A percentile compares a stretch with the other conserved stretches of the same genome.
These are phyloP conservation scores for Pluvialis apricaria DNA, from an alignment of 2,113 vertebrate genomes.

Conservation along the genomic window DNA sequence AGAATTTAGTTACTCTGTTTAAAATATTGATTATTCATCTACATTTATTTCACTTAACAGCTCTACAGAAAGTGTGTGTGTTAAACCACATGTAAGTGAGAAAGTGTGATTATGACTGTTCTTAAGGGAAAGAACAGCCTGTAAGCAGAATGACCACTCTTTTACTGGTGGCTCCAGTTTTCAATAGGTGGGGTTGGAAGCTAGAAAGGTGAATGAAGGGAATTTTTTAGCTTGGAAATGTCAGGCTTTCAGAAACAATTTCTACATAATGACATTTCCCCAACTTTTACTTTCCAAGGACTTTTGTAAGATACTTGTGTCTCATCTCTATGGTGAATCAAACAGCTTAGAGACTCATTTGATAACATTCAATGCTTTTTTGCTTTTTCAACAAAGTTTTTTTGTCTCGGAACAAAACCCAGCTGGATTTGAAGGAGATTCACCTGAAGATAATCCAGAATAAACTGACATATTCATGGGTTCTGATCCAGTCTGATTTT, in stretches of 20 bases:
- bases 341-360: not conserved
- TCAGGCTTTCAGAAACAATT: not conserved
- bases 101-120: not conserved
- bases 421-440: not conserved
- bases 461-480: not conserved
- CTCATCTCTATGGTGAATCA: not conserved
- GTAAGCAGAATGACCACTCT: not conserved
- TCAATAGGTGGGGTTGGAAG: not conserved
- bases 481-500: not conserved
- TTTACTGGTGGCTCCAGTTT: not conserved
- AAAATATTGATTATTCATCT: not conserved
- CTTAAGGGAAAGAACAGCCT: not conserved
- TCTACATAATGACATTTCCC: not conserved
- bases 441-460: not conserved
- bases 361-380: not conserved
- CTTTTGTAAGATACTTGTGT: not conserved
- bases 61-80: not conserved
- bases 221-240: not conserved
- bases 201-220: not conserved
- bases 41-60: not conserved
- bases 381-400: not conserved
- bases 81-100: not conserved
- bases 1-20: not conserved
- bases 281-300: not conserved
- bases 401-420: not conserved